These are phyloP conservation scores for Caenorhabditis sp. DNA, from an alignment of 2,888 invertebrate species.

Conservation along the genomic window DNA sequence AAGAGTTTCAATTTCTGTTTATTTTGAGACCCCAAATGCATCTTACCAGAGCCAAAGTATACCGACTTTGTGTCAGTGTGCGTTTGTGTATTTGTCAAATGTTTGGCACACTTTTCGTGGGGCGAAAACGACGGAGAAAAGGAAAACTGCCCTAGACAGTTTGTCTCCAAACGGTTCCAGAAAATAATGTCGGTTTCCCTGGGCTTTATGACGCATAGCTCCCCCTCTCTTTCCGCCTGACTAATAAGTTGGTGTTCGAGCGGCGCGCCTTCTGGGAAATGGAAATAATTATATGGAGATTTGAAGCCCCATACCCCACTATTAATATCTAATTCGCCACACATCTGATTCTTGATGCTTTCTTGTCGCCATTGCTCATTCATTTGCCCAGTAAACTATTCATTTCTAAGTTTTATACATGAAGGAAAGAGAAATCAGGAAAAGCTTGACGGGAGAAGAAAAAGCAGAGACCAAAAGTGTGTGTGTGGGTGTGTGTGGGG, in stretches of 20 bases:
- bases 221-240: too few relatives aligned
- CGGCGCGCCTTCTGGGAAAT: not conserved
- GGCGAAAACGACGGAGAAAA: constrained; percentile 20
- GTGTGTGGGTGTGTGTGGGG: constrained; percentile 17
- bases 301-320: not conserved
- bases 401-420: constrained; percentile 13
- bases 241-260: not conserved
- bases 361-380: not conserved
- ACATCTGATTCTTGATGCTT: not conserved
- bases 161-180: too few relatives aligned
- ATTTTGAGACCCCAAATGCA: constrained; percentile 45
- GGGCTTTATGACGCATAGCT: too few relatives aligned
- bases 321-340: not conserved
- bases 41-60: constrained; percentile 44
- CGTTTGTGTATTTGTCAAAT: constrained; percentile 39
- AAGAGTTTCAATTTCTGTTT: constrained; percentile 47
- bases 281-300: not conserved
- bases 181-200: too few relatives aligned
- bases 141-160: constrained; percentile 19
- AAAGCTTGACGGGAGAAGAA: constrained; percentile 44
- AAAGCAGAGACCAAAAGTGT: constrained; percentile 45
- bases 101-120: constrained; percentile 44
- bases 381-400: constrained; percentile 40
- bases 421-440: constrained; percentile 5
- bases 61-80: constrained; percentile 33